A percentile compares a stretch with the other conserved stretches of the same genome.
These are phyloP conservation scores for Morone chrysops DNA, from an alignment of 2,113 vertebrate species.

Conservation along the genomic window DNA sequence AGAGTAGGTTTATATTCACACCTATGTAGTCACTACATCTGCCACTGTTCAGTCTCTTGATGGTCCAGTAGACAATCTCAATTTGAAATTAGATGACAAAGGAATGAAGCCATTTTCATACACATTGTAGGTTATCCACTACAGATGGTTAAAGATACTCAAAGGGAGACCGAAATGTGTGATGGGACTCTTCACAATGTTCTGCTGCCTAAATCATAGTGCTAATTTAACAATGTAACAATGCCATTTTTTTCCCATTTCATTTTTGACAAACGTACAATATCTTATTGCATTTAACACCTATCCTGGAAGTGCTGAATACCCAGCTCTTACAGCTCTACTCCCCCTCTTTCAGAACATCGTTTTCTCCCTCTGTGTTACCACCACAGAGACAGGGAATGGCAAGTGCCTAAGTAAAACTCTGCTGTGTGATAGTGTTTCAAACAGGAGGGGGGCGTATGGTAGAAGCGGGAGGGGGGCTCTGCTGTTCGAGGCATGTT, in stretches of 20 bases:
- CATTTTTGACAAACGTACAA: conserved; percentile 72
- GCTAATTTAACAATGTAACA: conserved; percentile 80
- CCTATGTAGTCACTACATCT: conserved; percentile 78
- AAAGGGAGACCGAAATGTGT: conserved; percentile 73
- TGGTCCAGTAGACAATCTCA: conserved; percentile 77
- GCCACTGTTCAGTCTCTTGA: conserved; percentile 77
- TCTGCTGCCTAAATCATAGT: conserved; percentile 72
- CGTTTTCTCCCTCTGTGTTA: conserved; percentile 69
- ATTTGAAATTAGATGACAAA: conserved; percentile 80
- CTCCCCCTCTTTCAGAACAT: conserved; percentile 71
- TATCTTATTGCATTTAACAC: conserved; percentile 84
- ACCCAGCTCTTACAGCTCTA: conserved; percentile 67
- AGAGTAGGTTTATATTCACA: conserved; percentile 78
- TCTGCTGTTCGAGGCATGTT: conserved; percentile 70
- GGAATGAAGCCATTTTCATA: conserved; percentile 77
- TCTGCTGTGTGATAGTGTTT: conserved; percentile 82
- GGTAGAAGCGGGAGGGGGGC: conserved; percentile 72
- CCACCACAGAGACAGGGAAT: conserved; percentile 68
- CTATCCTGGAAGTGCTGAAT: conserved; percentile 81
- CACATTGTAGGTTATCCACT: conserved; percentile 75
- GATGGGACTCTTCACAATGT: conserved; percentile 72
- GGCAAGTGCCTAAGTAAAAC: conserved; percentile 76
- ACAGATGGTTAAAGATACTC: conserved; percentile 83
- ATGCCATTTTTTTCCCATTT: conserved; percentile 64
- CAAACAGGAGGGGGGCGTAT: conserved; percentile 73